Conservation (phyloP, 1,140 invertebrate species). For the Rhopalosiphum padi region DNA sequence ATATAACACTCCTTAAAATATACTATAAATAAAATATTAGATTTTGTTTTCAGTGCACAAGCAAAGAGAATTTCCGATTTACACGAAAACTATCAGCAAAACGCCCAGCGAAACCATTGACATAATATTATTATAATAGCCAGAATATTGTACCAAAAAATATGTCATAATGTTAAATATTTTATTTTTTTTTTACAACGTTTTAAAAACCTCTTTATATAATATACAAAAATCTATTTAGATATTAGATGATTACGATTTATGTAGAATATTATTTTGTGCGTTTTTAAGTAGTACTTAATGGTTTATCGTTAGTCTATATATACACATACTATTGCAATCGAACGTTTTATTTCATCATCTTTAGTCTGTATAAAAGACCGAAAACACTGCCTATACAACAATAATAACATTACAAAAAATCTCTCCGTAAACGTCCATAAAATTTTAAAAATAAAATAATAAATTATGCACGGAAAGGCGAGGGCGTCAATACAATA, state of each 20-base stretch:
- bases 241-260: neutral
- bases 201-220: neutral
- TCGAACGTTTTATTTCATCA: neutral
- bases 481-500: neutral
- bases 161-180: neutral
- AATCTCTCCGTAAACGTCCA: neutral
- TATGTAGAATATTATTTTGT: neutral
- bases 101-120: neutral
- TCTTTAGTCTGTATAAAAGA: neutral
- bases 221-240: neutral
- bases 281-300: neutral
- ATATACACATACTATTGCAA: neutral
- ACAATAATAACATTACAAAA: neutral
- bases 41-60: neutral
- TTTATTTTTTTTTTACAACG: neutral
- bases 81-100: neutral
- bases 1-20: neutral
- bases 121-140: neutral
- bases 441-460: neutral
- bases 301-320: neutral
- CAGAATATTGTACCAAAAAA: neutral
- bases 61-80: neutral
- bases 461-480: neutral
- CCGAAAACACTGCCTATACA: neutral
- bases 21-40: neutral